phyloP scores from a whole-genome alignment of 37 sponge, comb jelly and placozoan genomes.

The Geodia barretti region DNA sequence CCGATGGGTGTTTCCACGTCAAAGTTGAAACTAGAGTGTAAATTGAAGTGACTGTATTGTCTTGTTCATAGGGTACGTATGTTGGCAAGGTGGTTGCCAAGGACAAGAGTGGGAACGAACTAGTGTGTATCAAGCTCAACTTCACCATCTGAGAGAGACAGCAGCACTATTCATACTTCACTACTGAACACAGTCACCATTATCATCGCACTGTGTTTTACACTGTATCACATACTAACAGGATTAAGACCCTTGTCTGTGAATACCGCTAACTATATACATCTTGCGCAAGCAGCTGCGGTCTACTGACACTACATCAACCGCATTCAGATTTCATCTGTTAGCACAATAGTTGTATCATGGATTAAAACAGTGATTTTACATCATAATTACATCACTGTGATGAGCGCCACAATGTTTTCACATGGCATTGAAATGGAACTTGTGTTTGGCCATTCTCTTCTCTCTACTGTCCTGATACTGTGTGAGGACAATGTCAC shows the following conservation, averaged over 20 bases:
- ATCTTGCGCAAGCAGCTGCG: no score
- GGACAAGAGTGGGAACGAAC: constrained; percentile 46
- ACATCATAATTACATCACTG: no score
- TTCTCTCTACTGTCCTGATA: constrained; percentile 58
- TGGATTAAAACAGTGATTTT: no score
- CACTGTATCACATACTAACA: no score
- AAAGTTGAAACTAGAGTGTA: neutral
- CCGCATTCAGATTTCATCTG: no score
- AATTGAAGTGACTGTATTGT: neutral
- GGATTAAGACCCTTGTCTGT: no score
- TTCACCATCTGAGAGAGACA: neutral
- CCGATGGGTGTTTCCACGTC: neutral
- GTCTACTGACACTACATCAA: no score
- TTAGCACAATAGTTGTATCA: no score
- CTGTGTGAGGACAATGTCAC: constrained; percentile 21
- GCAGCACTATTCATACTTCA: no score
- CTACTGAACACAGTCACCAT: neutral
- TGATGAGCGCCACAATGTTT: no score
- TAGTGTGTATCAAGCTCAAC: constrained; percentile 44
- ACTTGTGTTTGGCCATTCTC: constrained; percentile 54
- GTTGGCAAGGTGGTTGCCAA: constrained; percentile 27
- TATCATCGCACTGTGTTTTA: no score
- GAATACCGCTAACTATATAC: no score
- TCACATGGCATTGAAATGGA: constrained; percentile 75
- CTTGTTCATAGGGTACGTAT: constrained; percentile 34